phyloP scores from a whole-genome alignment of 2,888 invertebrate genomes.

The Hypomecis atomaria region DNA sequence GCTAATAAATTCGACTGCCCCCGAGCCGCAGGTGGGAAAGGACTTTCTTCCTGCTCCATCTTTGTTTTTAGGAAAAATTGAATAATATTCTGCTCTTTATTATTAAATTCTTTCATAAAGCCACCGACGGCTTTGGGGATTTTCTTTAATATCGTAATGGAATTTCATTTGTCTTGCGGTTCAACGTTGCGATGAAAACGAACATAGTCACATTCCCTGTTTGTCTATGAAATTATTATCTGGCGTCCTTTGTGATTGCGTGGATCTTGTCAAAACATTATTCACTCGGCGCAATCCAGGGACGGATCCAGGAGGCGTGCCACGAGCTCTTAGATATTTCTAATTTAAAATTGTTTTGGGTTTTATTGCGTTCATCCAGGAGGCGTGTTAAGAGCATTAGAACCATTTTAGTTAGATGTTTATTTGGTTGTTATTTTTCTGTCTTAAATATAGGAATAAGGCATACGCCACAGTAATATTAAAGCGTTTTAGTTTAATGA shows the following conservation, averaged over 20 bases:
- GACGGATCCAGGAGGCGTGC: conserved; percentile 32
- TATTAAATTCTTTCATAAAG: conserved; percentile 81
- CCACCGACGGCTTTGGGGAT: conserved; percentile 74
- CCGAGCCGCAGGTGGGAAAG: conserved; percentile 76
- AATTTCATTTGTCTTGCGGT: conserved; percentile 76
- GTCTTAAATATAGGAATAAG: no score
- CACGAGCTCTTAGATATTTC: no score
- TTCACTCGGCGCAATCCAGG: conserved; percentile 18
- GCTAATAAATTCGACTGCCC: conserved; percentile 83
- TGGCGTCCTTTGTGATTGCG: conserved; percentile 48
- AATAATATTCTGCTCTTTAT: conserved; percentile 80
- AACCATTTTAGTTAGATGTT: no score
- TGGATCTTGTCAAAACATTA: conserved; percentile 44
- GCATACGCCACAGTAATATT: no score
- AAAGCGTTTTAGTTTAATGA: no score
- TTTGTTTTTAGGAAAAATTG: conserved; percentile 79
- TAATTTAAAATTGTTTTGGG: no score
- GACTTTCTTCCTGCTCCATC: conserved; percentile 78
- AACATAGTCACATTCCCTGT: conserved; percentile 54
- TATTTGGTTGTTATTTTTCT: no score
- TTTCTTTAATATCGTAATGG: conserved; percentile 78
- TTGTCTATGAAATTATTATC: conserved; percentile 46
- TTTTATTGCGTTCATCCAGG: no score
- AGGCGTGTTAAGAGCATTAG: no score
- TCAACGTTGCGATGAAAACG: conserved; percentile 54